Evolutionary conservation across 2,888 invertebrate genomes (phyloP), one percentile per base, ranked within the genome.

Genomic region (Seira ritae): DNA sequence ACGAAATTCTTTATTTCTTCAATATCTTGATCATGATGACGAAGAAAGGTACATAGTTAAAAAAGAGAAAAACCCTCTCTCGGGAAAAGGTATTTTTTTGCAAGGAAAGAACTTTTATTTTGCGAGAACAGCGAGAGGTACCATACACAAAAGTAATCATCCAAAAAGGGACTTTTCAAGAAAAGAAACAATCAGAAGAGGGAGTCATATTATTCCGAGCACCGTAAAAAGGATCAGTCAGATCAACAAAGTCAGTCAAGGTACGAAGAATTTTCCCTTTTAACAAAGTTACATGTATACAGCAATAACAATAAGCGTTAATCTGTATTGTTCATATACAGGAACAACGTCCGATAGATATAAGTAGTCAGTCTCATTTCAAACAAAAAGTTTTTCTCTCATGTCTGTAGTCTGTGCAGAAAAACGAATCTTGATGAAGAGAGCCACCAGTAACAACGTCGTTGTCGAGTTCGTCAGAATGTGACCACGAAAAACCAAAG

Each of bases 71-170:
- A 42, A 6, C 42, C 42, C n/a, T n/a, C 42, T 8, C 6, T 42
- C 12, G 42, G 42, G 12, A 6, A 12, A 42, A 42, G 42, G 42
- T 42, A 42, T 42, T 42, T 42, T n/a, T n/a, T 42, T 42, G 42
- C 42, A 42, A n/a, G 42, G 42, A 42, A 42, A 6, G 42, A 42
- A 42, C 42, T 42, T 42, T 42, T 42, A 8, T 42, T 42, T 42
- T 12, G 42, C 42, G 12, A 42, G 12, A 6, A 8, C 42, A 8
- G 42, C 12, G 24, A 73, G 37, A 73, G 72, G 65, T 73, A 31
- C 81, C 62, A 75, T 55, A n/a, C n/a, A 68, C 42, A 81, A 71
- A 76, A 31, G 70, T 71, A 81, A 81, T 71, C 71, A 81, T 66
- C 76, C 71, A 75, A 81, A 76, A 75, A 81, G 66, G 81, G 81